Evolutionary conservation across 2,888 invertebrate genomes (phyloP).

Genomic region (Protodeltote pygarga): DNA sequence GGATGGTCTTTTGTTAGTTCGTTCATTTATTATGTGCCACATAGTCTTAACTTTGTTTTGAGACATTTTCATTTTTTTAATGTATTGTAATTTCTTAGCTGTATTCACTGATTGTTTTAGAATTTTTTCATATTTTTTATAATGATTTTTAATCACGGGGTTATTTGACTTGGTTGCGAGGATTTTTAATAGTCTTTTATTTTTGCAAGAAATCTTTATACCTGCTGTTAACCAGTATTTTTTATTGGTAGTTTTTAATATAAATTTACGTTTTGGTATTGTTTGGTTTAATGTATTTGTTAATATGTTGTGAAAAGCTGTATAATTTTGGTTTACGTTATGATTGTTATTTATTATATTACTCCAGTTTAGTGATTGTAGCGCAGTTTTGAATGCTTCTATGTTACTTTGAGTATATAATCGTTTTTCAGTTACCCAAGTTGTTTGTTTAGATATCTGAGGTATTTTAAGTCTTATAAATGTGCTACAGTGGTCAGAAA

Average conservation of each 20-base stretch:
- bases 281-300: not conserved
- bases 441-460: not conserved
- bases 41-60: conserved; percentile 2
- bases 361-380: conserved; percentile 1
- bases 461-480: not conserved
- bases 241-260: conserved; percentile 3
- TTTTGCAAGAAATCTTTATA: conserved; percentile 6
- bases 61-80: conserved; percentile 1
- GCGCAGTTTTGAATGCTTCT: not conserved
- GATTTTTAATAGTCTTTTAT: conserved; percentile 9
- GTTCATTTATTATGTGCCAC: conserved; percentile 4
- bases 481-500: conserved; percentile 4
- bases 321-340: conserved; percentile 5
- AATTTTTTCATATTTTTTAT: conserved; percentile 6
- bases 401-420: conserved; percentile 5
- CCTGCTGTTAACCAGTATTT: conserved; percentile 9
- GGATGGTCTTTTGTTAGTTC: conserved; percentile 1
- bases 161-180: not conserved
- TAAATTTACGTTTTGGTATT: conserved; percentile 3
- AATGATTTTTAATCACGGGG: not conserved
- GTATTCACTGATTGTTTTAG: not conserved
- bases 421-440: conserved; percentile 9
- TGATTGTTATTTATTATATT: not conserved
- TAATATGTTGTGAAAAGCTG: conserved; percentile 1
- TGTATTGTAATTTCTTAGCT: conserved; percentile 3